Evolutionary conservation across 2,113 vertebrate genomes (phyloP).

Genomic region (Passer domesticus): DNA sequence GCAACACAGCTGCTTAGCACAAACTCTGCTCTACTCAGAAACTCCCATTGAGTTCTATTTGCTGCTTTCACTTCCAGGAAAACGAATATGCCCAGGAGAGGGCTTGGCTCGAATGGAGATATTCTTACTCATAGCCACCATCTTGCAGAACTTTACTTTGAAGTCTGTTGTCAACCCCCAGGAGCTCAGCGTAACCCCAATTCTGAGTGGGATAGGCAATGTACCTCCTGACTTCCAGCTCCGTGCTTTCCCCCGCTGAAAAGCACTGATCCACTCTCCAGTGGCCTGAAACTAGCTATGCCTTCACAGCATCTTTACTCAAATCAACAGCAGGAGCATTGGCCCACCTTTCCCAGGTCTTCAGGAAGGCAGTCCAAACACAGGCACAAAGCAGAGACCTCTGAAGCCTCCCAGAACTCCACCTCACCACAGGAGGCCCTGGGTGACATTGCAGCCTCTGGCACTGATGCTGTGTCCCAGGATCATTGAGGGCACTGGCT

Average conservation of each 20-base stretch:
- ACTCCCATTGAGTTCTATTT: background rate
- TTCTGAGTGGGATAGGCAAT: background rate
- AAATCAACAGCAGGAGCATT: background rate
- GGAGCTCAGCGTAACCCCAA: background rate
- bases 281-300: background rate
- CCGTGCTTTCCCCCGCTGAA: conserved; percentile 26
- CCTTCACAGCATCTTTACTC: background rate
- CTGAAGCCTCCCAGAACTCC: background rate
- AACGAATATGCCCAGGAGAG: conserved; percentile 58
- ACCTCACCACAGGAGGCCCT: accelerated
- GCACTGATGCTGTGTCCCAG: accelerated
- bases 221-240: conserved; percentile 6
- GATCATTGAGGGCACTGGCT: accelerated
- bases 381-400: background rate
- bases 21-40: background rate
- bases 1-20: background rate
- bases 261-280: background rate
- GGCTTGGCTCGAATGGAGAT: conserved; percentile 66
- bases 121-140: conserved; percentile 25
- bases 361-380: background rate
- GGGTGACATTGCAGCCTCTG: background rate
- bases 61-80: conserved; percentile 53
- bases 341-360: background rate
- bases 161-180: conserved; percentile 41
- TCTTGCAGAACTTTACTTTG: conserved; percentile 67